These are phyloP conservation scores for Esperia sulphurella DNA, from an alignment of 2,888 invertebrate species.

Conservation along the genomic window DNA sequence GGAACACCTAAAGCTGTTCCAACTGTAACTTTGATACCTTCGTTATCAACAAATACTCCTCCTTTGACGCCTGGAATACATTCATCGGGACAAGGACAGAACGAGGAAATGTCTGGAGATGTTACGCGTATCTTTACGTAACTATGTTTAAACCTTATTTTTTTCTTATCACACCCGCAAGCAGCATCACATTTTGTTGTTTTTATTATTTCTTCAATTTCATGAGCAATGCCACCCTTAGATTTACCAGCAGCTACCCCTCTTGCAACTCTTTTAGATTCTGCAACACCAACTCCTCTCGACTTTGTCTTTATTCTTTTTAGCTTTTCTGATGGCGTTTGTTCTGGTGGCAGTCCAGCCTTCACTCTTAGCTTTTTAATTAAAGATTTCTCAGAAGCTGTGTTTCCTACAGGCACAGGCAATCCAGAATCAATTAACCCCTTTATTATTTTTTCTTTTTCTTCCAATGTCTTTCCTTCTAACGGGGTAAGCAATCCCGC, in stretches of 20 bases:
- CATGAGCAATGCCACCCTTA: slow-evolving; percentile 33
- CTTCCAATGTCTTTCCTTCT: slow-evolving; percentile 26
- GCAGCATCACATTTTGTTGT: slow-evolving; percentile 51
- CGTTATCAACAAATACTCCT: slow-evolving; percentile 50
- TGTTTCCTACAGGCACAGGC: slow-evolving; percentile 38
- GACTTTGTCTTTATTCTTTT: slow-evolving; percentile 27
- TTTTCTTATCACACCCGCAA: slow-evolving; percentile 59
- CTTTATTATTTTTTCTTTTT: slow-evolving; percentile 36
- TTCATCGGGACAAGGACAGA: slow-evolving; percentile 52
- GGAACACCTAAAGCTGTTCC: slow-evolving; percentile 43
- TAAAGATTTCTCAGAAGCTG: slow-evolving; percentile 22
- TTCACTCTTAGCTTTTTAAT: slow-evolving; percentile 21
- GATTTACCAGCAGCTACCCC: slow-evolving; percentile 13
- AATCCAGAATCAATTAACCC: slow-evolving; percentile 36
- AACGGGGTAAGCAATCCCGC: slow-evolving; percentile 22
- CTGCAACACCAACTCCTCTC: slow-evolving; percentile 26
- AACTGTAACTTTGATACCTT: slow-evolving; percentile 56
- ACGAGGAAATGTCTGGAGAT: slow-evolving; percentile 54
- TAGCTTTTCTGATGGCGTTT: slow-evolving; percentile 13
- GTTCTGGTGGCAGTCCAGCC: slow-evolving; percentile 26
- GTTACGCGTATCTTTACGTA: slow-evolving; percentile 59
- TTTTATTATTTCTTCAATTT: slow-evolving; percentile 46
- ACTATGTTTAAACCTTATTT: slow-evolving; percentile 60
- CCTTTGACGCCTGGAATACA: slow-evolving; percentile 50
- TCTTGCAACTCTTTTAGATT: slow-evolving; percentile 15